These are phyloP conservation scores for Aphelenchoides besseyi DNA, from an alignment of 1,140 invertebrate species.

Conservation along the genomic window DNA sequence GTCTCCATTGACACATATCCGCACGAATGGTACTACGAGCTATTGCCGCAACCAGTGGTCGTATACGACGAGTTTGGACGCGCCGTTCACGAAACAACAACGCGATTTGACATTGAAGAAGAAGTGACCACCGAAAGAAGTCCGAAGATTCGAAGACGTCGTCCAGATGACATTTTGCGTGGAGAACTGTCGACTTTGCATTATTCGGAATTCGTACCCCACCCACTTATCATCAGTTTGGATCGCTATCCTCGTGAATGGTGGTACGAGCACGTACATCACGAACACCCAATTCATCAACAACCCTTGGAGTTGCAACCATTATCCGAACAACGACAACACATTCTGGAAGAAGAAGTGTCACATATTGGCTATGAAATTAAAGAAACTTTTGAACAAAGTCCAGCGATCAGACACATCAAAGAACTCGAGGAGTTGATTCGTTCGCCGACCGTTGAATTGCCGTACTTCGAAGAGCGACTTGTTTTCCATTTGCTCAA, in stretches of 20 bases:
- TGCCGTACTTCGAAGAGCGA: not conserved
- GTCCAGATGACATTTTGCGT: not conserved
- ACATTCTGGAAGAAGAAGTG: not conserved
- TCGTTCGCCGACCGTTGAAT: not conserved
- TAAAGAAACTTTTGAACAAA: constrained; percentile 6
- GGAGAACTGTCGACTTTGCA: not conserved
- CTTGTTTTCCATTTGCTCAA: not conserved
- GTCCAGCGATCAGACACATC: constrained; percentile 7
- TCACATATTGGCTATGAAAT: not conserved
- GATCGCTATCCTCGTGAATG: not conserved
- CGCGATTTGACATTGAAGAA: constrained; percentile 8
- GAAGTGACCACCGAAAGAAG: constrained; percentile 5
- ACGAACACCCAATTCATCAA: no score
- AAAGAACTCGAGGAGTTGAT: not conserved
- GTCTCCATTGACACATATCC: not conserved
- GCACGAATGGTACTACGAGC: constrained; percentile 14
- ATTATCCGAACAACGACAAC: not conserved
- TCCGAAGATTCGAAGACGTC: not conserved
- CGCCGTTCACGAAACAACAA: not conserved
- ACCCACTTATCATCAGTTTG: not conserved
- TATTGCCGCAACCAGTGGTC: not conserved
- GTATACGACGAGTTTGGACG: constrained; percentile 1
- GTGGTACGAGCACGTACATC: no score
- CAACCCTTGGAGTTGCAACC: not conserved
- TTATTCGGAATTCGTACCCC: not conserved